phyloP scores from a whole-genome alignment of 2,888 invertebrate species.

The Dusona sp. region DNA sequence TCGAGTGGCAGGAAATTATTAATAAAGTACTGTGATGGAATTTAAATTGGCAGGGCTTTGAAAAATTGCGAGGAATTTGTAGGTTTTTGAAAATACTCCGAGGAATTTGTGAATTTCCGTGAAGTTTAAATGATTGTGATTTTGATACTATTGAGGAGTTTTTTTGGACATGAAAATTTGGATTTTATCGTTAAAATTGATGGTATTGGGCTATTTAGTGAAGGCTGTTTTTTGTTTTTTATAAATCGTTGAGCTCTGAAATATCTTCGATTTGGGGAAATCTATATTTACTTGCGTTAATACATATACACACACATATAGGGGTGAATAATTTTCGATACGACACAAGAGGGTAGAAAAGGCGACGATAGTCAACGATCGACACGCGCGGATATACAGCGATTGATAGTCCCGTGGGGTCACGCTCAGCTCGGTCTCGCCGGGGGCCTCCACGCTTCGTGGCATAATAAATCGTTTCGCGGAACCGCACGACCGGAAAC shows the following conservation, averaged over 20 bases:
- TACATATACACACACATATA: not conserved
- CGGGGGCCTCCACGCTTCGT: slow-evolving; percentile 75
- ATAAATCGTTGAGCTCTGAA: not conserved
- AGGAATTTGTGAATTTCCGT: not conserved
- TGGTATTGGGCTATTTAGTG: not conserved
- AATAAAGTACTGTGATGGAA: not conserved
- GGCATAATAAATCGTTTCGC: slow-evolving; percentile 84
- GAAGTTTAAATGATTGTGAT: not conserved
- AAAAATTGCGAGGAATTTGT: not conserved
- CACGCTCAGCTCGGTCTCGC: slow-evolving; percentile 75
- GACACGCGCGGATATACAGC: slow-evolving; percentile 69
- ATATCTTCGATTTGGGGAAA: not conserved
- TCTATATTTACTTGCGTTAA: not conserved
- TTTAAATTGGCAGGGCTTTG: not conserved
- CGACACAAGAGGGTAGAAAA: slow-evolving; percentile 44
- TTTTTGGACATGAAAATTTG: not conserved
- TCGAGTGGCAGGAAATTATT: not conserved
- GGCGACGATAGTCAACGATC: slow-evolving; percentile 74
- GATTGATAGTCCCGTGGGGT: slow-evolving; percentile 80
- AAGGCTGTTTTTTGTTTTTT: not conserved
- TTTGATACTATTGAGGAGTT: not conserved
- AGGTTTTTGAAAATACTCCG: not conserved
- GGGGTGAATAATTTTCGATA: not conserved
- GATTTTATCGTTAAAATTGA: not conserved
- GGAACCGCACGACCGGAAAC: slow-evolving; percentile 83